phyloP scores from a whole-genome alignment of 1,140 invertebrate genomes.

The Heliconius congener region DNA sequence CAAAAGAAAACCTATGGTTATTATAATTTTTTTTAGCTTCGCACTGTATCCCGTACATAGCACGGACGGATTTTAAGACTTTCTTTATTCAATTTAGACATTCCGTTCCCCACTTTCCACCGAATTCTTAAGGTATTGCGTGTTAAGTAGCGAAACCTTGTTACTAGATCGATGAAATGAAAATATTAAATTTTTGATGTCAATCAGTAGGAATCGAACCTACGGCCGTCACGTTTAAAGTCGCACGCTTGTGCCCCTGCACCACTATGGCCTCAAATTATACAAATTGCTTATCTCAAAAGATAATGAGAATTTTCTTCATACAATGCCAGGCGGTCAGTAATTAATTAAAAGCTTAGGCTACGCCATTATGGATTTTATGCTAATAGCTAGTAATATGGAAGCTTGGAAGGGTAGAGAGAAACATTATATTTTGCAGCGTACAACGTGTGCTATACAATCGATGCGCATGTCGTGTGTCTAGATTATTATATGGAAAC shows the following conservation, averaged over 20 bases:
- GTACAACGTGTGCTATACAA: conserved; percentile 45
- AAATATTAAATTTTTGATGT: background rate
- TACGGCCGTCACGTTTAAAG: background rate
- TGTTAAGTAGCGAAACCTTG: background rate
- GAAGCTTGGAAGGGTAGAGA: conserved; percentile 61
- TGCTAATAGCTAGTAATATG: conserved; percentile 74
- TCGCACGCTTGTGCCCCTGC: no score
- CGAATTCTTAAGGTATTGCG: no score
- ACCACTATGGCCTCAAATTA: background rate
- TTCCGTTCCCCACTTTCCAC: no score
- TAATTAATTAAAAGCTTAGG: conserved; percentile 78
- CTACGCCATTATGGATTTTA: conserved; percentile 69
- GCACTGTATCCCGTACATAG: background rate
- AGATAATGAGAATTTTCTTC: conserved; percentile 49
- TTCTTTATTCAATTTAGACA: no score
- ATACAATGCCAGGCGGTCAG: conserved; percentile 52
- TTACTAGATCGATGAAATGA: background rate
- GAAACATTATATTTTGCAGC: conserved; percentile 63
- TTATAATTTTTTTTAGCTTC: no score
- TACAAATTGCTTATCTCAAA: conserved; percentile 54
- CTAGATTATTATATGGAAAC: no score
- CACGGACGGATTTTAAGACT: background rate
- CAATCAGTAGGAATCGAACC: background rate
- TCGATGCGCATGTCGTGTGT: background rate
- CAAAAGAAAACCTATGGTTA: no score